These are phyloP conservation scores for Ophion costatus DNA, from an alignment of 2,888 invertebrate genomes.

Conservation along the genomic window DNA sequence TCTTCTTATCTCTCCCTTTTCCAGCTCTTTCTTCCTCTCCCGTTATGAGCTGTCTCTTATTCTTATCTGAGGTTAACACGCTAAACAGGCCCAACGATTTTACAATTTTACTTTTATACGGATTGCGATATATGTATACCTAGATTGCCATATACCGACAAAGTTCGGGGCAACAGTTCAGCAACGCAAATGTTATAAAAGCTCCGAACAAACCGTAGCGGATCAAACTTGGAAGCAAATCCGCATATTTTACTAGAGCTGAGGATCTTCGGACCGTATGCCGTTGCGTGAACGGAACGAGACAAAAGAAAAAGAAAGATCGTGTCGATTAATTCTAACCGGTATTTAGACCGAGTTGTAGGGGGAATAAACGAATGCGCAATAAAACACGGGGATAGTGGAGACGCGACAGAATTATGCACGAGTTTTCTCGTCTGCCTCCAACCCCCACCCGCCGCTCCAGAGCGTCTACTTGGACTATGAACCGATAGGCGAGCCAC, in stretches of 20 bases:
- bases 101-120: background rate
- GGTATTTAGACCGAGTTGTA: background rate
- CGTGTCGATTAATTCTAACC: slow-evolving; percentile 8
- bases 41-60: background rate
- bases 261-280: background rate
- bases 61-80: background rate
- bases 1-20: background rate
- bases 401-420: background rate
- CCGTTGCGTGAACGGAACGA: background rate
- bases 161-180: background rate
- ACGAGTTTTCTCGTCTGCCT: background rate
- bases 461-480: slow-evolving; percentile 20
- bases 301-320: background rate
- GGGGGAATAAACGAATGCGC: background rate
- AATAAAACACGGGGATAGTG: background rate
- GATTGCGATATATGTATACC: background rate
- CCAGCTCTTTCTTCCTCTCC: background rate
- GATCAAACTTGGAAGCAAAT: background rate
- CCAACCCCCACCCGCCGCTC: background rate
- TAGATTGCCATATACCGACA: background rate
- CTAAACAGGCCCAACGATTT: background rate
- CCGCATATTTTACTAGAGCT: background rate
- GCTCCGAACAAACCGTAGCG: background rate
- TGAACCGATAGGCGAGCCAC: slow-evolving; percentile 47
- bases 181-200: background rate